Conservation (phyloP, 2,888 invertebrate genomes). For the Furcula furcula region DNA sequence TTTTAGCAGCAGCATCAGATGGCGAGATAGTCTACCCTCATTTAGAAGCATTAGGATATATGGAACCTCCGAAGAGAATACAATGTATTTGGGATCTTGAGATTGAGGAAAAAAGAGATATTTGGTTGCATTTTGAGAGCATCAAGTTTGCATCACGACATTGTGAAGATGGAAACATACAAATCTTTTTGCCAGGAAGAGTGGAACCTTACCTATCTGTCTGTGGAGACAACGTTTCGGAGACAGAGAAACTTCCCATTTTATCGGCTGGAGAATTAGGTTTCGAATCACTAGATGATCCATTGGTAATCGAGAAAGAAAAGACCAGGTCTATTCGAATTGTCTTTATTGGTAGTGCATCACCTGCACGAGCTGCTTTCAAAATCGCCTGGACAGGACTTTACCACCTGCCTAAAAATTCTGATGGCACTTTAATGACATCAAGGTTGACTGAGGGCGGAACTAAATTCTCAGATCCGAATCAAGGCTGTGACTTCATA, state of each 20-base stretch:
- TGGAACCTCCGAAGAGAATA: constrained; percentile 85
- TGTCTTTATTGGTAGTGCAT: constrained; percentile 88
- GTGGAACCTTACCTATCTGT: constrained; percentile 89
- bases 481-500: constrained; percentile 89
- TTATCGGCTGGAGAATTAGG: constrained; percentile 89
- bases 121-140: constrained; percentile 93
- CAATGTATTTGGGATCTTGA: constrained; percentile 92
- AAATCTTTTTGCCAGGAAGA: constrained; percentile 88
- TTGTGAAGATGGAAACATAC: constrained; percentile 93
- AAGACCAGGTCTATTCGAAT: constrained; percentile 85
- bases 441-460: constrained; percentile 86
- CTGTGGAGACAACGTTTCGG: constrained; percentile 92
- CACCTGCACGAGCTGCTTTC: constrained; percentile 92
- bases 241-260: constrained; percentile 90
- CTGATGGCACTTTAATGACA: constrained; percentile 90
- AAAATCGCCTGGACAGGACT: constrained; percentile 95
- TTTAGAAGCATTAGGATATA: constrained; percentile 88
- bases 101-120: constrained; percentile 91
- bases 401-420: constrained; percentile 91
- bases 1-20: constrained; percentile 89
- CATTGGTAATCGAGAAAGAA: constrained; percentile 80
- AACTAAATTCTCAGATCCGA: constrained; percentile 52
- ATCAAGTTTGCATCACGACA: constrained; percentile 92
- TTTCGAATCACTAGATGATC: constrained; percentile 79
- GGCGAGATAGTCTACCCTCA: constrained; percentile 94